Percentiles rank a stretch among this genome's conserved stretches.
phyloP scores from a whole-genome alignment of 30 jellyfish, hydroid and myxozoan species.

The Rhopilema esculentum region DNA sequence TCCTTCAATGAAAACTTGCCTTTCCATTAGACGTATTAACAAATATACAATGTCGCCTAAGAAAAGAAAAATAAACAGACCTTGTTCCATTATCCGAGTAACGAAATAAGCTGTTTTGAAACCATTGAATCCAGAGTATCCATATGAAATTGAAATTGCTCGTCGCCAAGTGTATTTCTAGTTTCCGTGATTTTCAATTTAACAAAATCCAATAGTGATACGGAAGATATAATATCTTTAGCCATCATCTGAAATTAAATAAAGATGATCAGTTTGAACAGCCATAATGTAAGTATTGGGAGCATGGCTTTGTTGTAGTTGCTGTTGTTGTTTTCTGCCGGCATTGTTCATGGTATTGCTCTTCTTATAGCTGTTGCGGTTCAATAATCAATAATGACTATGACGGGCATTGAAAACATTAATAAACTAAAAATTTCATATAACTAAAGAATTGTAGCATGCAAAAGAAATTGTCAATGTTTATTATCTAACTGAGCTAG shows the following conservation, averaged over 20 bases:
- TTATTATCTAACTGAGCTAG: too few relatives aligned
- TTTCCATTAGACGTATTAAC: neutral
- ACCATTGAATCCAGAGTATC: slow-evolving; percentile 84
- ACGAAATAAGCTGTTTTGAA: slow-evolving; percentile 72
- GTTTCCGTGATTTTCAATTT: slow-evolving; percentile 62
- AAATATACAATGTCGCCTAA: neutral
- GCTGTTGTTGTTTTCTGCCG: too few relatives aligned
- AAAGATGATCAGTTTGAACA: neutral
- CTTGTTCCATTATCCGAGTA: slow-evolving; percentile 20
- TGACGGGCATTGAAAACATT: too few relatives aligned
- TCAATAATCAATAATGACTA: too few relatives aligned
- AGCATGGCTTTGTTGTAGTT: too few relatives aligned
- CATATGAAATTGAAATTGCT: slow-evolving; percentile 65
- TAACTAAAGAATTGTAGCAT: too few relatives aligned
- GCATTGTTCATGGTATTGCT: too few relatives aligned
- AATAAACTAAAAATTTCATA: too few relatives aligned
- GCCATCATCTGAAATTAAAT: slow-evolving; percentile 2
- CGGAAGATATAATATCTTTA: slow-evolving; percentile 47
- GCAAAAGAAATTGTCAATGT: too few relatives aligned
- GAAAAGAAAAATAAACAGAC: neutral
- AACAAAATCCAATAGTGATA: slow-evolving; percentile 43
- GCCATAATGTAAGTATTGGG: too few relatives aligned
- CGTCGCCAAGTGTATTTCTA: slow-evolving; percentile 67
- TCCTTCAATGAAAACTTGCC: too few relatives aligned
- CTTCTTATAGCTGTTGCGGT: too few relatives aligned